Percentiles rank a stretch among this genome's conserved stretches.
phyloP scores from a whole-genome alignment of 1,140 invertebrate species.

The Heliconius eleuchia region DNA sequence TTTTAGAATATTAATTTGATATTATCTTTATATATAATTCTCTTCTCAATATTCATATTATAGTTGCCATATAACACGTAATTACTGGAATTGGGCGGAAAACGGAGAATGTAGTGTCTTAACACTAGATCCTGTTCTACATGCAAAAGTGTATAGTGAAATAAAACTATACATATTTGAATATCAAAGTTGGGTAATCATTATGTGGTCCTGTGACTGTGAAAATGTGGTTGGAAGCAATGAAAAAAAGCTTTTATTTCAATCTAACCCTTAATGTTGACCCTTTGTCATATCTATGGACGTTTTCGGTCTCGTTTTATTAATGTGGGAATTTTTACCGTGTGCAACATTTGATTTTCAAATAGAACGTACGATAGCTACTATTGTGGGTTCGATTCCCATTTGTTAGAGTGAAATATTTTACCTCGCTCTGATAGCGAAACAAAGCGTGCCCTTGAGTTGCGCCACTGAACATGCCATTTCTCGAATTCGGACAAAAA shows the following conservation, averaged over 20 bases:
- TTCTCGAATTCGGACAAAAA: too few species aligned
- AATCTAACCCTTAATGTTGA: not conserved
- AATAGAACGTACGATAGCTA: too few species aligned
- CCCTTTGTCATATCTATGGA: slow-evolving; percentile 5
- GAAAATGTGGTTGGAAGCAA: slow-evolving; percentile 21
- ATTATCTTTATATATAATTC: too few species aligned
- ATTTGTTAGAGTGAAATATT: too few species aligned
- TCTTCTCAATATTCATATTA: too few species aligned
- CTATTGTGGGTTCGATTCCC: too few species aligned
- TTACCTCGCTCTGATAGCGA: too few species aligned
- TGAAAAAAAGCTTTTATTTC: slow-evolving; percentile 18
- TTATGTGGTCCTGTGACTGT: slow-evolving; percentile 12
- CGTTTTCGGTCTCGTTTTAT: not conserved
- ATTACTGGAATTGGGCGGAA: too few species aligned
- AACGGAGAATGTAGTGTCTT: too few species aligned
- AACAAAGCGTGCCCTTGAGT: too few species aligned
- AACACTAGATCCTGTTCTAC: not conserved
- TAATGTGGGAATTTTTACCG: not conserved
- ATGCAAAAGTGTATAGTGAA: not conserved
- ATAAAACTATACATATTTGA: not conserved
- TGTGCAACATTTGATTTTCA: not conserved
- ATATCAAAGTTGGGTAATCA: not conserved
- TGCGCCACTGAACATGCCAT: too few species aligned
- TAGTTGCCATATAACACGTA: not conserved
- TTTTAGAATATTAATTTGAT: too few species aligned